A percentile compares a stretch with the other conserved stretches of the same genome.
These are phyloP conservation scores for Mycalesis mineus DNA, from an alignment of 2,888 invertebrate genomes.

Conservation along the genomic window DNA sequence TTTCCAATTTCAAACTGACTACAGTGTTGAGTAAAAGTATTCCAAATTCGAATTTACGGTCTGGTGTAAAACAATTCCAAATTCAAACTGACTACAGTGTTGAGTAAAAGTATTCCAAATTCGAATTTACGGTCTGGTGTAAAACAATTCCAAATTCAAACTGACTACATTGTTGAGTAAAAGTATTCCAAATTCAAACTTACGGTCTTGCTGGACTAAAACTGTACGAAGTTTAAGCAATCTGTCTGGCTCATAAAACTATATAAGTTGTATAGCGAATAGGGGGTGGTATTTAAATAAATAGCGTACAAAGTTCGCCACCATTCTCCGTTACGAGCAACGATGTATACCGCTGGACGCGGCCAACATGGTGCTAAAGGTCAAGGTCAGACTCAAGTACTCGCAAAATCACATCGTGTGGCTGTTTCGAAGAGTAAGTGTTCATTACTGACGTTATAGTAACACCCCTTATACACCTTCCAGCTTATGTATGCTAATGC, in stretches of 20 bases:
- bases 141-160: no score
- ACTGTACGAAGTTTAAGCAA: no score
- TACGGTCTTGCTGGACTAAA: no score
- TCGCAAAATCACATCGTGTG: constrained; percentile 77
- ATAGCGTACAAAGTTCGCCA: constrained; percentile 10
- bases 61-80: no score
- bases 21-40: no score
- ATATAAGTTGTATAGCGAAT: background rate
- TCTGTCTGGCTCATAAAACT: background rate
- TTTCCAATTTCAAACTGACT: no score
- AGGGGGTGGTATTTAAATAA: background rate
- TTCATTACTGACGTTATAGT: background rate
- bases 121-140: no score
- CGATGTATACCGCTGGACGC: constrained; percentile 64
- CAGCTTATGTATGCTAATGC: background rate
- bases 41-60: no score
- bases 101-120: no score
- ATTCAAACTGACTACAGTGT: no score
- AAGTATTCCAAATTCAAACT: no score
- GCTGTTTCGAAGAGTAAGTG: constrained; percentile 64
- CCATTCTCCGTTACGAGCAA: constrained; percentile 49
- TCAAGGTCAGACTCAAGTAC: constrained; percentile 78
- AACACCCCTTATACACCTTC: background rate
- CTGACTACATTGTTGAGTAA: no score
- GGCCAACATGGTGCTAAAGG: constrained; percentile 77